These are phyloP conservation scores for Ciconia stormi DNA, from an alignment of 2,113 vertebrate genomes.

Conservation along the genomic window DNA sequence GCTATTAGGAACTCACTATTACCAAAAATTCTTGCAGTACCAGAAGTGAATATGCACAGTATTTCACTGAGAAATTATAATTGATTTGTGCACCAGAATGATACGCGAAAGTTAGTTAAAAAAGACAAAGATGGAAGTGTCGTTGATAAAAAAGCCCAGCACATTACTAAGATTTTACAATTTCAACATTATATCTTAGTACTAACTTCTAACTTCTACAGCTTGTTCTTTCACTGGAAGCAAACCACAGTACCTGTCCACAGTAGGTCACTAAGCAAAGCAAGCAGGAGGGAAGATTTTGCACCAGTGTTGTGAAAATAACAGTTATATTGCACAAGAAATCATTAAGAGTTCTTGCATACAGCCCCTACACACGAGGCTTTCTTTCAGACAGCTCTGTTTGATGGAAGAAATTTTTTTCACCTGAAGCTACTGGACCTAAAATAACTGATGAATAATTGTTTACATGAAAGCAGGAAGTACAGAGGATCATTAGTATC, in stretches of 20 bases:
- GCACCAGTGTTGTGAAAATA: background rate
- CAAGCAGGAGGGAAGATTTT: background rate
- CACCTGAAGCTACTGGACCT: background rate
- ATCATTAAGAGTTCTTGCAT: background rate
- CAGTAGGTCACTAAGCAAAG: background rate
- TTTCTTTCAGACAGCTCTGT: background rate
- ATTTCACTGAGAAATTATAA: background rate
- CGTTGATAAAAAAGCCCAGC: background rate
- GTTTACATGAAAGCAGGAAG: background rate
- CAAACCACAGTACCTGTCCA: background rate
- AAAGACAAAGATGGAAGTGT: background rate
- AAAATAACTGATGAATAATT: background rate
- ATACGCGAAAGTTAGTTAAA: background rate
- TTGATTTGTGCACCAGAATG: background rate
- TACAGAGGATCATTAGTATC: background rate
- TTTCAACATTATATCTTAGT: background rate
- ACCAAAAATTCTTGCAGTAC: background rate
- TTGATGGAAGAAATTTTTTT: background rate
- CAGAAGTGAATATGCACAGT: background rate
- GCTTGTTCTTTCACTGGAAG: background rate
- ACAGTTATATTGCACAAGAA: background rate
- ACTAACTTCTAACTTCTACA: background rate
- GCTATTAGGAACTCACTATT: background rate
- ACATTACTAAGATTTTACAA: background rate
- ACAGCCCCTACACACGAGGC: background rate